Base-by-base conservation (phyloP, 2,888 invertebrate genomes). In the Campoletis raptor region DNA sequence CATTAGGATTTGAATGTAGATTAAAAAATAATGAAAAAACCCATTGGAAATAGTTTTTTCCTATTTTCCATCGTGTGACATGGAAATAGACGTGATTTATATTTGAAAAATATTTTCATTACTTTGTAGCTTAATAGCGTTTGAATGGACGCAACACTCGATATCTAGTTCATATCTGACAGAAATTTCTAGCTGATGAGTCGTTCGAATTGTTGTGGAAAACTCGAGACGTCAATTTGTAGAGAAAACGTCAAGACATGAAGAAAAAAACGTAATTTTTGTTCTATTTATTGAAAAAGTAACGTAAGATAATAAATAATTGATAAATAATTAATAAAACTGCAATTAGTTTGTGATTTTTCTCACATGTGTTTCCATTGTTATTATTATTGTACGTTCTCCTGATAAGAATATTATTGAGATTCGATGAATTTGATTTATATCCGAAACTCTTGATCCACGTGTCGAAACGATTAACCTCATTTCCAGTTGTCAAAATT, bases 381-480 rank as follows among this genome's bases (percentile, higher is more conserved):
- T 74, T 48, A 30, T 76, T 30, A 42, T 64, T 64, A 12, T 77
- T 18, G 24, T 24, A 6, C n/a, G 12, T 21, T 24, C 1, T n/a
- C 10, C 3, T 36, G 8, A 21, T 15, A 7, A 52, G 37, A 64
- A 48, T 21, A 48, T 30, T 30, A 18, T 3, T 15, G 2, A 24
- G 9, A 18, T 40, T 76, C 18, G 40, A 42, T 45, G 18, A 61
- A 15, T 45, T n/a, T 37, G 37, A 45, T 37, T 66, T 37, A 24
- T 36, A 12, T 48, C 15, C 30, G 30, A 76, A 48, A 64, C 48
- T 0, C 12, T 69, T 42, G 24, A 74, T 12, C 18, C 24, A 66
- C 18, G 76, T 64, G 45, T 10, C 30, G 30, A 76, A 18, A 24
- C 30, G n/a, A 74, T 61, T 73, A 36, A 10, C 73, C 73, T 74